Evolutionary conservation across 2,888 invertebrate species (phyloP).

Genomic region (Cataglyphis albicans): DNA sequence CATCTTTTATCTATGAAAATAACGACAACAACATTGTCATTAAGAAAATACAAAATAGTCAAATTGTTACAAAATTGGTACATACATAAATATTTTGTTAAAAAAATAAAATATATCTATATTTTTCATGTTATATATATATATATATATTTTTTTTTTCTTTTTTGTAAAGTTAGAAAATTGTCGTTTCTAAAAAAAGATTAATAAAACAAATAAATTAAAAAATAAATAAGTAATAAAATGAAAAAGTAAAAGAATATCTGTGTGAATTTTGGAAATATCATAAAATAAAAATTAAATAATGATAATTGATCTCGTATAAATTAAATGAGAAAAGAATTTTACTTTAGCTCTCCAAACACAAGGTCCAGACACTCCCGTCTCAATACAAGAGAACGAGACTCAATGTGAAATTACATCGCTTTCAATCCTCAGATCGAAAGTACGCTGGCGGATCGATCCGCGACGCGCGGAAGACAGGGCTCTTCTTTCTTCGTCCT

Average conservation of each 20-base stretch:
- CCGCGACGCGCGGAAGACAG: conserved; percentile 24
- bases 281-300: neutral
- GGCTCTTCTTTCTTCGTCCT: neutral
- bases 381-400: conserved; percentile 11
- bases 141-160: neutral
- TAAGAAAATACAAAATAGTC: neutral
- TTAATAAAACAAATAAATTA: neutral
- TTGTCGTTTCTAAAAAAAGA: neutral
- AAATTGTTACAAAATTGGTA: neutral
- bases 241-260: neutral
- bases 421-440: conserved; percentile 24
- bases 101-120: neutral
- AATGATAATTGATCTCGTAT: neutral
- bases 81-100: neutral
- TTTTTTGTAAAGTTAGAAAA: neutral
- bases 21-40: neutral
- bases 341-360: neutral
- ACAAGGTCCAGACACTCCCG: neutral
- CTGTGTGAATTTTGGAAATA: neutral
- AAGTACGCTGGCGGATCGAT: conserved; percentile 38
- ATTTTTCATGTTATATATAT: neutral
- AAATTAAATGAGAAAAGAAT: neutral
- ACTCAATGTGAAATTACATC: neutral
- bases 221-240: neutral
- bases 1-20: neutral